These are phyloP conservation scores for Habrosyne pyritoides DNA, from an alignment of 2,888 invertebrate species.

Conservation along the genomic window DNA sequence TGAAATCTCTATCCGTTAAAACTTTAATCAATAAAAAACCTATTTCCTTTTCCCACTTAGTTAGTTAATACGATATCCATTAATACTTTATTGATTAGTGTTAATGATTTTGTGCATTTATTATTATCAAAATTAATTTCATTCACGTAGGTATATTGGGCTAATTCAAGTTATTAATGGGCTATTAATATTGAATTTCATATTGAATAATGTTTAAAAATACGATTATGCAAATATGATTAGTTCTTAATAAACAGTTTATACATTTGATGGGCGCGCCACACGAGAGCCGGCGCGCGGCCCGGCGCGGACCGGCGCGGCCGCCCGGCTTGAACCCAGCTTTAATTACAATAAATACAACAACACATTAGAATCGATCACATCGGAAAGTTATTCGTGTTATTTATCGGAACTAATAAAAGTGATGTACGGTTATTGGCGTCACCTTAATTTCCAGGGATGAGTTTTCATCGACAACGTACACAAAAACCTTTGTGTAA, in stretches of 20 bases:
- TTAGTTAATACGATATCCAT: slow-evolving; percentile 54
- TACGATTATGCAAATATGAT: slow-evolving; percentile 81
- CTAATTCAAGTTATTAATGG: slow-evolving; percentile 75
- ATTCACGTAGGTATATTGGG: slow-evolving; percentile 64
- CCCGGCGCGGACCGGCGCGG: slow-evolving; percentile 50
- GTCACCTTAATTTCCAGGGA: slow-evolving; percentile 60
- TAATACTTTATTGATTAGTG: slow-evolving; percentile 62
- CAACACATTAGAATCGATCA: slow-evolving; percentile 79
- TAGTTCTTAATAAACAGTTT: slow-evolving; percentile 79
- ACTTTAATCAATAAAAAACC: slow-evolving; percentile 49
- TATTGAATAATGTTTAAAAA: slow-evolving; percentile 68
- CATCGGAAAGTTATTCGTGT: slow-evolving; percentile 73
- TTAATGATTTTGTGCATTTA: slow-evolving; percentile 64
- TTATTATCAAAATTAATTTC: slow-evolving; percentile 59
- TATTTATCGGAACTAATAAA: slow-evolving; percentile 81
- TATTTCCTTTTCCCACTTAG: slow-evolving; percentile 53
- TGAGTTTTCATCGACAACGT: not conserved
- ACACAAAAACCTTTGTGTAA: not conserved
- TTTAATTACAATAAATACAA: slow-evolving; percentile 81
- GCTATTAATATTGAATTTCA: slow-evolving; percentile 78
- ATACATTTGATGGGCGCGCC: slow-evolving; percentile 69
- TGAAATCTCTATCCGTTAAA: slow-evolving; percentile 42
- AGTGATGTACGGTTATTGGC: slow-evolving; percentile 78
- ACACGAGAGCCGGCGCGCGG: slow-evolving; percentile 54
- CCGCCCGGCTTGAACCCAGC: slow-evolving; percentile 20